A percentile compares a stretch with the other conserved stretches of the same genome.
phyloP scores from a whole-genome alignment of 1,140 invertebrate genomes.

The Asobara japonica region DNA sequence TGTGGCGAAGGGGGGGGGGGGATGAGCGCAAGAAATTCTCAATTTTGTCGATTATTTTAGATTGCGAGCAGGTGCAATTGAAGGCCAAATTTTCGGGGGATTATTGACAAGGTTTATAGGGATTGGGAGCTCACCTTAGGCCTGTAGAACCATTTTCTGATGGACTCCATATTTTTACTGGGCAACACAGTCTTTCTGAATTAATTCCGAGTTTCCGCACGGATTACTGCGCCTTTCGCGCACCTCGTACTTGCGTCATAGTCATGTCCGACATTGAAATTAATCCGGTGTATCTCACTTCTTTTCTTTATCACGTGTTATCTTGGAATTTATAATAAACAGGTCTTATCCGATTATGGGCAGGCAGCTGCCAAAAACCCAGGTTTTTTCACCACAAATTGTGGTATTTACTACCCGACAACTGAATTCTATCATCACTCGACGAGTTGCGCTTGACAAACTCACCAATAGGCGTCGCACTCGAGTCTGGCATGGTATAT shows the following conservation, averaged over 20 bases:
- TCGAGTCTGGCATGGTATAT: slow-evolving; percentile 33
- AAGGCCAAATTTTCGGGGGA: neutral
- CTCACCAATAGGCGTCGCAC: slow-evolving; percentile 40
- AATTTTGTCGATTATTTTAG: no score
- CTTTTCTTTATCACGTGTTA: neutral
- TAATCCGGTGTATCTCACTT: neutral
- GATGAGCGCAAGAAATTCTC: no score
- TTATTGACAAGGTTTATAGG: neutral
- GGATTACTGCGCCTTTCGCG: slow-evolving; percentile 40
- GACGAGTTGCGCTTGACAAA: slow-evolving; percentile 2
- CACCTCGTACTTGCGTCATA: slow-evolving; percentile 39
- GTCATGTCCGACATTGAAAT: slow-evolving; percentile 23
- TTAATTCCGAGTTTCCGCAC: slow-evolving; percentile 23
- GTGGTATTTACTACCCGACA: neutral
- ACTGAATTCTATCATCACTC: neutral
- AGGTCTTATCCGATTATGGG: no score
- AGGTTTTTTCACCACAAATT: neutral
- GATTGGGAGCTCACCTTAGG: slow-evolving; percentile 79
- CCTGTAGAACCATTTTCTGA: slow-evolving; percentile 91
- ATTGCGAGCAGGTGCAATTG: no score
- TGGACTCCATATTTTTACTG: slow-evolving; percentile 85
- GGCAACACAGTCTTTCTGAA: neutral
- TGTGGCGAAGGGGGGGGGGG: no score
- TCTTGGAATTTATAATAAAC: no score
- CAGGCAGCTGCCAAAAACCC: no score